Percentiles rank a stretch among this genome's conserved stretches.
Evolutionary conservation across 64 coral and sea anemone species (phyloP).

Genomic region (Trachythela sp.): DNA sequence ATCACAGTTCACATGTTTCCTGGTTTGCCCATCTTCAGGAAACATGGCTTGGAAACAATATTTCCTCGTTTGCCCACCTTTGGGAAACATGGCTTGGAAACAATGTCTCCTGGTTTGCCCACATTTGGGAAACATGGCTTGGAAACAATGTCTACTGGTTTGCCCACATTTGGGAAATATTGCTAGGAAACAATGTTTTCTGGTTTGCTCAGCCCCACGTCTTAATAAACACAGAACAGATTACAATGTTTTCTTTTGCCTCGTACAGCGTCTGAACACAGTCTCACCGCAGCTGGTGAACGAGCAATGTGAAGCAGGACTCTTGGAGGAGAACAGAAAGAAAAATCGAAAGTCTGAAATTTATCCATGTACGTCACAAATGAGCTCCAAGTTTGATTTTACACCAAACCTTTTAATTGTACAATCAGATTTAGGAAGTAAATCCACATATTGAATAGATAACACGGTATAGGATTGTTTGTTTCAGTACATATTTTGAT

Average conservation of each 20-base stretch:
- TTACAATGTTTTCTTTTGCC: background rate
- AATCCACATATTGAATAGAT: background rate
- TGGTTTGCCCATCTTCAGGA: no score
- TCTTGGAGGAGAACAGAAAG: background rate
- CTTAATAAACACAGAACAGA: background rate
- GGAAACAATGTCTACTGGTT: no score
- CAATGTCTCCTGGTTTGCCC: no score
- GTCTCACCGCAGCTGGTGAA: background rate
- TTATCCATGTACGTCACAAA: background rate
- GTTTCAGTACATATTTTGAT: background rate
- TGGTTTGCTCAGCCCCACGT: no score
- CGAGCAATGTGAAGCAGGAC: background rate
- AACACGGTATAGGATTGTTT: background rate
- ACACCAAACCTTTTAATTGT: no score
- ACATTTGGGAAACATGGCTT: no score
- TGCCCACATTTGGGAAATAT: no score
- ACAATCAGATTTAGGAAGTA: background rate
- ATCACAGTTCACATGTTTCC: no score
- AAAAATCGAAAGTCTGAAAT: background rate
- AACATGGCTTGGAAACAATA: no score
- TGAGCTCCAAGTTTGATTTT: background rate
- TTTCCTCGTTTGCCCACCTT: no score
- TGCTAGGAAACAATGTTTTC: no score
- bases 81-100: no score
- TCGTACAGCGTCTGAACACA: background rate